phyloP scores from a whole-genome alignment of 2,797 vertebrate genomes.

The Hippocampus kuda region DNA sequence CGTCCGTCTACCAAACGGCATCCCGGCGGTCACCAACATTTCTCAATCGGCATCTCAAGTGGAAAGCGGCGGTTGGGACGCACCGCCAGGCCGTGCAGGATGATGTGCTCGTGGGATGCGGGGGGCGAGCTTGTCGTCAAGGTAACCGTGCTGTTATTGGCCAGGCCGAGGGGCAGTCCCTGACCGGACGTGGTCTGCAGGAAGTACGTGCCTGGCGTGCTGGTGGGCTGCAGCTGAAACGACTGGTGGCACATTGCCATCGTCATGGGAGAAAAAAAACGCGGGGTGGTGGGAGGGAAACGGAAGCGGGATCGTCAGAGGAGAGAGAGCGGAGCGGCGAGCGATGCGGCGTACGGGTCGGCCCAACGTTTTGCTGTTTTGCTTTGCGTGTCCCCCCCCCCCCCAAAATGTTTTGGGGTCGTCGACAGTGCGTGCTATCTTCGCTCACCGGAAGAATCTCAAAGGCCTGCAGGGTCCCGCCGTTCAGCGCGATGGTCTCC shows the following conservation, averaged over 20 bases:
- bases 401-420: no score
- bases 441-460: conserved; percentile 90
- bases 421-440: neutral
- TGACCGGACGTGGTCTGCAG: conserved; percentile 89
- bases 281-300: no score
- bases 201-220: conserved; percentile 69
- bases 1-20: conserved; percentile 70
- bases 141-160: conserved; percentile 80
- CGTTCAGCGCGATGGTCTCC: conserved; percentile 88
- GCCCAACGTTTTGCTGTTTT: no score
- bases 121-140: conserved; percentile 80
- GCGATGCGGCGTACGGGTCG: no score
- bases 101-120: conserved; percentile 93
- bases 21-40: no score
- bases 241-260: neutral
- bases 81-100: conserved; percentile 89
- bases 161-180: conserved; percentile 81
- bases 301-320: no score
- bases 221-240: conserved; percentile 8
- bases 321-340: no score
- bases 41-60: no score
- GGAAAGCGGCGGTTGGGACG: conserved; percentile 21
- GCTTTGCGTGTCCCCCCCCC: no score
- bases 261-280: no score
- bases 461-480: conserved; percentile 89